These are phyloP conservation scores for Corvus hawaiiensis DNA, from an alignment of 2,113 vertebrate genomes.

Conservation along the genomic window DNA sequence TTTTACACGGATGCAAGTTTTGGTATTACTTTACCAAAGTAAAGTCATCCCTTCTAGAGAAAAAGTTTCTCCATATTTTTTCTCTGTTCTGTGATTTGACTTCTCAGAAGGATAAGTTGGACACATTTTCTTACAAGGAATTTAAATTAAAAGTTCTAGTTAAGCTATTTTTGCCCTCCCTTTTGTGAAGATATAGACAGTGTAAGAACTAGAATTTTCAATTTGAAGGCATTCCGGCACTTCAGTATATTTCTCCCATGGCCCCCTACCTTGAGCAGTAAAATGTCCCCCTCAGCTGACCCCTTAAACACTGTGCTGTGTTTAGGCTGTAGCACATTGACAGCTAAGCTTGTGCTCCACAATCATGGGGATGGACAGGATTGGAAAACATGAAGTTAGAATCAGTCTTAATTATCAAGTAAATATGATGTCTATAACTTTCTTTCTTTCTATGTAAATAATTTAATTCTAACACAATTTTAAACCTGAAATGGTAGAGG, in stretches of 20 bases:
- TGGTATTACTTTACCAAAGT: background rate
- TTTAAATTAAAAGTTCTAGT: background rate
- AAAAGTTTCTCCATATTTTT: background rate
- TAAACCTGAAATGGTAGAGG: background rate
- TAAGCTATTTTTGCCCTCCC: accelerated
- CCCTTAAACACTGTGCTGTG: background rate
- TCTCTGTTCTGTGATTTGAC: background rate
- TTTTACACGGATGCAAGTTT: background rate
- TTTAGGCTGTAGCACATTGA: background rate
- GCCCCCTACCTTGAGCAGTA: background rate
- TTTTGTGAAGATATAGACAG: background rate
- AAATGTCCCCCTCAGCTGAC: background rate
- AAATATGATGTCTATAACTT: background rate
- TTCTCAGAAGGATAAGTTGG: background rate
- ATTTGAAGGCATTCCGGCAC: background rate
- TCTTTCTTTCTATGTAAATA: background rate
- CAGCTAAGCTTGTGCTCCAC: background rate
- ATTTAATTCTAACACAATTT: background rate
- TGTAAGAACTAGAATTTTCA: background rate
- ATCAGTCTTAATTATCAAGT: background rate
- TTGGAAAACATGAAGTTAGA: background rate
- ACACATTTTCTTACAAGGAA: background rate
- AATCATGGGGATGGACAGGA: background rate
- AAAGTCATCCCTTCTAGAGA: background rate
- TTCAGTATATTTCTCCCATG: background rate